These are phyloP conservation scores for Intellagama lesueurii DNA, from an alignment of 2,797 vertebrate species.

Conservation along the genomic window DNA sequence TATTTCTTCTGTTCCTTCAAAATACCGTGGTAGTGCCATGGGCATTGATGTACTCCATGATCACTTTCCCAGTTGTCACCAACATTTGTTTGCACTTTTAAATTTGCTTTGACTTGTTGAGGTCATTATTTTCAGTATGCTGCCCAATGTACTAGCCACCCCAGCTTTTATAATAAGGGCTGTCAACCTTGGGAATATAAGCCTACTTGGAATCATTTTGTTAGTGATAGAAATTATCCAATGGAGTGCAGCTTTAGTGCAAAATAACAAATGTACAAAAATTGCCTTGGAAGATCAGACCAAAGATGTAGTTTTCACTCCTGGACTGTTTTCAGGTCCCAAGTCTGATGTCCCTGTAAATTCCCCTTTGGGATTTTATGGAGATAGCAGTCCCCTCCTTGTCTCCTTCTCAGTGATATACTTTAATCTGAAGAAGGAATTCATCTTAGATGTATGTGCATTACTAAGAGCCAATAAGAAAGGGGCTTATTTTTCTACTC, in stretches of 20 bases:
- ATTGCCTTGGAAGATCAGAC: constrained; percentile 5
- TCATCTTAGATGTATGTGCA: background rate
- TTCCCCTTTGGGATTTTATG: background rate
- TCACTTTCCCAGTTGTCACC: background rate
- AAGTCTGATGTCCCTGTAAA: background rate
- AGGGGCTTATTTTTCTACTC: background rate
- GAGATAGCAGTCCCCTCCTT: background rate
- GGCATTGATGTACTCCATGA: background rate
- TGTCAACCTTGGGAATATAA: background rate
- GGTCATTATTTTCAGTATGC: background rate
- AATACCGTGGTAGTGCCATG: background rate
- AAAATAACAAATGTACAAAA: background rate
- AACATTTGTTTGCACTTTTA: background rate
- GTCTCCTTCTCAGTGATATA: background rate
- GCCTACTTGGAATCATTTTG: background rate
- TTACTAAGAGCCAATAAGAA: too few relatives aligned
- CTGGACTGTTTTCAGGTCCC: background rate
- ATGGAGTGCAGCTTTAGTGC: background rate
- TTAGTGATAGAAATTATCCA: background rate
- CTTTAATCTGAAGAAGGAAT: background rate
- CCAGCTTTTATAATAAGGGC: too few relatives aligned
- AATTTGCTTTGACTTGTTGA: background rate
- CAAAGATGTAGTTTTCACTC: background rate
- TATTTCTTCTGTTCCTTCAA: background rate
- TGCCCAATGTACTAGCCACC: background rate